These are phyloP conservation scores for Apodemia duryi DNA, from an alignment of 2,888 invertebrate species.

Conservation along the genomic window DNA sequence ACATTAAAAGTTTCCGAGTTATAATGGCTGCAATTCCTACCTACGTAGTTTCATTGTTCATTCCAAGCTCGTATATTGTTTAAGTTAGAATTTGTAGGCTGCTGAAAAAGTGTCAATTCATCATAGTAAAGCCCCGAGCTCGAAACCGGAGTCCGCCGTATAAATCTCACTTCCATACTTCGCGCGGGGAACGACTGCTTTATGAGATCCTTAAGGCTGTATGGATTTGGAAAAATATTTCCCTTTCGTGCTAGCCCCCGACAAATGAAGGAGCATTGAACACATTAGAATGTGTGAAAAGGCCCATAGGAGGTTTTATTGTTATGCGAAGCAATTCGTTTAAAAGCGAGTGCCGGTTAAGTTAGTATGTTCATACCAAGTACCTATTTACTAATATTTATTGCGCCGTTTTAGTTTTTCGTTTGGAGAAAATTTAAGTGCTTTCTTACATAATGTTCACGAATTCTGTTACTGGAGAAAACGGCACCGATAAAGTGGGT, in stretches of 20 bases:
- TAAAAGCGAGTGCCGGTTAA: constrained; percentile 72
- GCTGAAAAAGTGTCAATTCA: constrained; percentile 79
- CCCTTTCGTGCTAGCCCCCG: constrained; percentile 74
- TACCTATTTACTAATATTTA: constrained; percentile 72
- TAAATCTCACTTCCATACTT: constrained; percentile 80
- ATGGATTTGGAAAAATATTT: constrained; percentile 80
- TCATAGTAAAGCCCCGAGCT: constrained; percentile 75
- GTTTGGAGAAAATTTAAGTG: constrained; percentile 47
- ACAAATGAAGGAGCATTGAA: constrained; percentile 76
- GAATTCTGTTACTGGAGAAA: constrained; percentile 23
- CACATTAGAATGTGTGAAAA: constrained; percentile 77
- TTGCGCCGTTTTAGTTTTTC: constrained; percentile 37
- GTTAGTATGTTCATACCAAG: constrained; percentile 61
- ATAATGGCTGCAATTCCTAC: constrained; percentile 58
- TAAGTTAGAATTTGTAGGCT: constrained; percentile 73
- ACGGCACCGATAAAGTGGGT: constrained; percentile 10
- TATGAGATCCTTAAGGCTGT: constrained; percentile 80
- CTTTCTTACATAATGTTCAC: constrained; percentile 34
- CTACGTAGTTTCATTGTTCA: constrained; percentile 64
- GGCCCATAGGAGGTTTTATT: constrained; percentile 74
- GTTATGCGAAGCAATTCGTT: constrained; percentile 77
- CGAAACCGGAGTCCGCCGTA: constrained; percentile 69
- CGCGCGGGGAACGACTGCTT: constrained; percentile 77
- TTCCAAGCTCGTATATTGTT: constrained; percentile 72
- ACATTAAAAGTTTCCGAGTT: constrained; percentile 73